Evolutionary conservation across 2,888 invertebrate species (phyloP).

Genomic region (Pherbina coryleti): DNA sequence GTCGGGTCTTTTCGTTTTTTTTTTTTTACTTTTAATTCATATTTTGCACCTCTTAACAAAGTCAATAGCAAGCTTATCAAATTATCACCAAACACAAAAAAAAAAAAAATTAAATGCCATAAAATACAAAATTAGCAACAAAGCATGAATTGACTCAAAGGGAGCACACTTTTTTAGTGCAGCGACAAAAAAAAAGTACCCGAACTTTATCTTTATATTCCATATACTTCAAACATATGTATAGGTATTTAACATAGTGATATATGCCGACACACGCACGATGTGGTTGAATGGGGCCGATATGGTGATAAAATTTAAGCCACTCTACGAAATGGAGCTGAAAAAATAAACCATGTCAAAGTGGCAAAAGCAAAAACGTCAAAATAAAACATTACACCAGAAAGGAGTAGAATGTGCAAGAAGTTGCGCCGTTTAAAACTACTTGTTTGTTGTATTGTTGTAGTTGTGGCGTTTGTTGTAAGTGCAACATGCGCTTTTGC

Average conservation of each 20-base stretch:
- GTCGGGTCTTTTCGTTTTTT: background rate
- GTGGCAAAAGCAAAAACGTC: background rate
- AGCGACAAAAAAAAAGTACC: too few species aligned
- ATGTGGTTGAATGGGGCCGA: too few species aligned
- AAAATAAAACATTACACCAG: background rate
- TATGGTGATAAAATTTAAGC: background rate
- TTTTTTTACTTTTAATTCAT: background rate
- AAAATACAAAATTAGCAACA: conserved; percentile 1
- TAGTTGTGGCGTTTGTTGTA: background rate
- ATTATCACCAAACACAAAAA: background rate
- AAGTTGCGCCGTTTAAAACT: background rate
- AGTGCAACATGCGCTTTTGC: background rate
- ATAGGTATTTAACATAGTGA: too few species aligned
- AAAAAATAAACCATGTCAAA: background rate
- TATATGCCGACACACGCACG: too few species aligned
- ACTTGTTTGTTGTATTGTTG: background rate
- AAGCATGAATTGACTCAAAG: background rate
- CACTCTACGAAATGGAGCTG: conserved; percentile 12
- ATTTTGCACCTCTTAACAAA: background rate
- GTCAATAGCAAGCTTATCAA: conserved; percentile 6
- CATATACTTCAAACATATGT: too few species aligned
- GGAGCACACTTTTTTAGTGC: background rate
- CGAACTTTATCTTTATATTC: too few species aligned
- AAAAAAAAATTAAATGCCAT: too few species aligned
- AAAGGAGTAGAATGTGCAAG: background rate